Conservation (phyloP, 2,797 vertebrate species). For the Notolepis coatsorum region DNA sequence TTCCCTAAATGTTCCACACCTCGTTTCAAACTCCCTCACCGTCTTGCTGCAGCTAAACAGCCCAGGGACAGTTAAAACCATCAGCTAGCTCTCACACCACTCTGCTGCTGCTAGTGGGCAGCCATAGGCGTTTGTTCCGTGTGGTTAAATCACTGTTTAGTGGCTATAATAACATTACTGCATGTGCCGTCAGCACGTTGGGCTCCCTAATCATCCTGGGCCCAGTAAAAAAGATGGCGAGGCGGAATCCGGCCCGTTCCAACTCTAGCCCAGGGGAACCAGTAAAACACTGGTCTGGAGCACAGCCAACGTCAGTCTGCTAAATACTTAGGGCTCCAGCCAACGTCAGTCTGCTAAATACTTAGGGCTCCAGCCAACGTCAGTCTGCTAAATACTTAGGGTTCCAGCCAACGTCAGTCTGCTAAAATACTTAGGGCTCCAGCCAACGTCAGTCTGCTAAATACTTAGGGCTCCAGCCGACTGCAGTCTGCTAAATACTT, state of each 20-base stretch:
- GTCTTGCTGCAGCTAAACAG: no score
- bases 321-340: slow-evolving; percentile 37
- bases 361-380: no score
- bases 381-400: no score
- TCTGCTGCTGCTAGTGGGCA: slow-evolving; percentile 15
- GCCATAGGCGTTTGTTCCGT: slow-evolving; percentile 11
- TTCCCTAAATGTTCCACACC: no score
- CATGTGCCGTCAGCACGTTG: slow-evolving; percentile 51
- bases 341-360: no score
- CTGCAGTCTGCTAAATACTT: no score
- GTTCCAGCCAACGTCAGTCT: no score
- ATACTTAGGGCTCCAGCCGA: no score
- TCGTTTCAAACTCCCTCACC: no score
- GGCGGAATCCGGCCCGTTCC: slow-evolving; percentile 31
- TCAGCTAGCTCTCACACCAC: not conserved
- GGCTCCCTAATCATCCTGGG: slow-evolving; percentile 63
- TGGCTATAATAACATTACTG: slow-evolving; percentile 39
- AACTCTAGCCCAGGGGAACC: slow-evolving; percentile 67
- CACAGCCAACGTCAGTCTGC: slow-evolving; percentile 43
- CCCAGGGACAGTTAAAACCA: not conserved
- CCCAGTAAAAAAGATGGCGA: slow-evolving; percentile 67
- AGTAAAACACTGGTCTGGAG: slow-evolving; percentile 60
- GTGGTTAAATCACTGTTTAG: slow-evolving; percentile 53
- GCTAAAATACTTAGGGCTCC: no score
- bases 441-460: no score